These are phyloP conservation scores for Aplodontia rufa DNA, from an alignment of 2,113 vertebrate genomes.

Conservation along the genomic window DNA sequence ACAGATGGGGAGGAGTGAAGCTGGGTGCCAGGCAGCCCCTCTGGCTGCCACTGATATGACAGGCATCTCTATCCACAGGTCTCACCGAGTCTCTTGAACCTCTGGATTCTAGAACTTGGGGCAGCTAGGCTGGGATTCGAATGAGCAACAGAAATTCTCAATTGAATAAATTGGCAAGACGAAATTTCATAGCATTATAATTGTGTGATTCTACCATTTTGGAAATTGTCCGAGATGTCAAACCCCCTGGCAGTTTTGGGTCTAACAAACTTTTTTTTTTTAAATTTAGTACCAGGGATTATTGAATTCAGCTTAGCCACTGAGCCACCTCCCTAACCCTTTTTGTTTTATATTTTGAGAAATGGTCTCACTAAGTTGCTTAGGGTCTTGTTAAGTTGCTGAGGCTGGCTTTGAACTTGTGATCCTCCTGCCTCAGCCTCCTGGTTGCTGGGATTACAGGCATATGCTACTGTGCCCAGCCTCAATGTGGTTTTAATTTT, in stretches of 20 bases:
- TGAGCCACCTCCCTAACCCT: no score
- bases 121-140: background rate
- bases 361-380: background rate
- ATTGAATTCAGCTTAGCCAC: no score
- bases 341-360: background rate
- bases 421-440: background rate
- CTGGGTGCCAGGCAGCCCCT: no score
- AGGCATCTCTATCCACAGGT: background rate
- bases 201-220: background rate
- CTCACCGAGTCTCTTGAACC: background rate
- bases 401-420: background rate
- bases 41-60: background rate
- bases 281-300: no score
- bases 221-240: background rate
- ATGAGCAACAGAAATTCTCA: background rate
- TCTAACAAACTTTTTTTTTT: background rate
- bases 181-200: background rate
- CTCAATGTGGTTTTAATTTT: background rate
- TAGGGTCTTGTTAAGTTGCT: background rate
- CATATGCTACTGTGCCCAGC: background rate
- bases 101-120: background rate
- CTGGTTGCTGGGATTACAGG: no score
- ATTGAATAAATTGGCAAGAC: background rate
- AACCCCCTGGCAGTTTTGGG: background rate
- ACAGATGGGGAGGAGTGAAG: background rate